These are phyloP conservation scores for Diorhabda sublineata DNA, from an alignment of 1,140 invertebrate species.

Conservation along the genomic window DNA sequence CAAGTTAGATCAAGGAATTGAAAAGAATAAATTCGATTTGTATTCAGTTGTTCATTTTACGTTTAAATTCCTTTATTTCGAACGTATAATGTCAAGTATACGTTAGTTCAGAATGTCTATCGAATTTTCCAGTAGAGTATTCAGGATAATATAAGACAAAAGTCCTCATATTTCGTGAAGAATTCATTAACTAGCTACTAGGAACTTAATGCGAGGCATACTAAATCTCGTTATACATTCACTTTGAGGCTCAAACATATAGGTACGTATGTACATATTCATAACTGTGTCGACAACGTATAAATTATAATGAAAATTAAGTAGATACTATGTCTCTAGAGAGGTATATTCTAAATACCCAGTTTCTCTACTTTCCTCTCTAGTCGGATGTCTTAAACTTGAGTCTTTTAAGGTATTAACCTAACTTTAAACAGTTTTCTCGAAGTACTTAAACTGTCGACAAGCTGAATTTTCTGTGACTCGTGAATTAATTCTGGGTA, in stretches of 20 bases:
- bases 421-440: background rate
- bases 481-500: too few relatives aligned
- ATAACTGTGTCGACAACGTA: background rate
- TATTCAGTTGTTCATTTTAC: too few relatives aligned
- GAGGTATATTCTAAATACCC: background rate
- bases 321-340: background rate
- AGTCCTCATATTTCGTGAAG: too few relatives aligned
- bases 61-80: too few relatives aligned
- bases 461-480: background rate
- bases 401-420: conserved; percentile 2
- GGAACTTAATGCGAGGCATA: background rate
- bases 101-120: too few relatives aligned
- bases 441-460: background rate
- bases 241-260: background rate
- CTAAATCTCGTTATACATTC: background rate
- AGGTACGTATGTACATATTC: background rate
- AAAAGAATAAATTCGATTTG: too few relatives aligned
- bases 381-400: background rate
- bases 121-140: too few relatives aligned
- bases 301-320: conserved; percentile 3
- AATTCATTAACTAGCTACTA: background rate
- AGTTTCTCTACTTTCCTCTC: background rate
- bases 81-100: too few relatives aligned
- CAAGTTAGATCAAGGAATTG: too few relatives aligned
- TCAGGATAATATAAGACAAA: too few relatives aligned